Evolutionary conservation across 2,888 invertebrate genomes (phyloP).

Genomic region (Chalcis sispes): DNA sequence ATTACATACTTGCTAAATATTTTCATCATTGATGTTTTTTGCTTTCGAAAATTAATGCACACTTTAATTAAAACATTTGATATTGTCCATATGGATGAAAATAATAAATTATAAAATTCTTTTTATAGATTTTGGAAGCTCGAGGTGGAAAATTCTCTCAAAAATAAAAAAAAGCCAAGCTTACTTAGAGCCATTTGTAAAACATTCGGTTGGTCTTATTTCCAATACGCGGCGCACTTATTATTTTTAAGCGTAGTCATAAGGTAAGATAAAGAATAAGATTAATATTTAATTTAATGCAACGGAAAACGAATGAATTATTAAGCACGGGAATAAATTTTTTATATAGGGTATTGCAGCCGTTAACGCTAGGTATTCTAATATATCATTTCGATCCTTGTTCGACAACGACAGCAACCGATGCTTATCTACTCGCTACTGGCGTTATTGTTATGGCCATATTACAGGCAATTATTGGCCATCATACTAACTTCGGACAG

Average conservation of each 20-base stretch:
- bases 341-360: slow-evolving; percentile 80
- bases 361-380: slow-evolving; percentile 80
- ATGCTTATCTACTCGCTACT: slow-evolving; percentile 83
- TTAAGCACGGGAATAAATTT: not conserved
- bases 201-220: slow-evolving; percentile 80
- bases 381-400: slow-evolving; percentile 81
- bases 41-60: too few species aligned
- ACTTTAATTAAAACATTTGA: too few species aligned
- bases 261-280: slow-evolving; percentile 73
- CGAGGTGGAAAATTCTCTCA: slow-evolving; percentile 78
- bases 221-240: slow-evolving; percentile 79
- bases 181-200: slow-evolving; percentile 80
- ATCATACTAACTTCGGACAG: slow-evolving; percentile 80
- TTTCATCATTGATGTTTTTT: too few species aligned
- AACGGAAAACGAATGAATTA: not conserved
- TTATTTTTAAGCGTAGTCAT: slow-evolving; percentile 79
- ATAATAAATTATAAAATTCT: slow-evolving; percentile 12
- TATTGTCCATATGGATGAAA: not conserved
- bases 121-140: slow-evolving; percentile 79
- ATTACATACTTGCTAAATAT: too few species aligned
- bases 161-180: slow-evolving; percentile 79
- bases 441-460: slow-evolving; percentile 80
- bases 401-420: slow-evolving; percentile 76
- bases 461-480: slow-evolving; percentile 80
- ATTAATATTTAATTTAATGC: not conserved